Evolutionary conservation across 92 coral and sea anemone genomes (phyloP).

Genomic region (Blastomussa wellsi): DNA sequence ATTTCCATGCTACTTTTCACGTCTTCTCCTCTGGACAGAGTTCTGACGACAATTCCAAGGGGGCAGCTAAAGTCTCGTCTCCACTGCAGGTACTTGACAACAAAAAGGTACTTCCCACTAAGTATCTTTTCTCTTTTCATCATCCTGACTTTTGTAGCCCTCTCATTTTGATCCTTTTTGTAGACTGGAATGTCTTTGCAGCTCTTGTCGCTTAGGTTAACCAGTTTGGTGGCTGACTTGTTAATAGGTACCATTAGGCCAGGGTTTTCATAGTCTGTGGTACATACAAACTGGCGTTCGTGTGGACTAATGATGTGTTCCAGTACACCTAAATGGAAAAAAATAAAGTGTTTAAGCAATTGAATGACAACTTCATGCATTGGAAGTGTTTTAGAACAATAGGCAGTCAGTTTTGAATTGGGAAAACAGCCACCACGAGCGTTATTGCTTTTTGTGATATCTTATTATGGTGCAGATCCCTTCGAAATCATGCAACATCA

Average conservation of each 20-base stretch:
- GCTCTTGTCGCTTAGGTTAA: slow-evolving; percentile 65
- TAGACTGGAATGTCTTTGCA: slow-evolving; percentile 70
- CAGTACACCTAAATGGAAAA: slow-evolving; percentile 64
- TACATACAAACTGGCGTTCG: slow-evolving; percentile 92
- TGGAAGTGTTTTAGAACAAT: no score
- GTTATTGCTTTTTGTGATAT: background rate
- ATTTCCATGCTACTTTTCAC: slow-evolving; percentile 51
- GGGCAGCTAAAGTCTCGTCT: slow-evolving; percentile 58
- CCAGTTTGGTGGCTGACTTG: slow-evolving; percentile 72
- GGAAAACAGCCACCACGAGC: background rate
- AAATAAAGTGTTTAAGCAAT: background rate
- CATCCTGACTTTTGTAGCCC: slow-evolving; percentile 38
- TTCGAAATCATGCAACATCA: no score
- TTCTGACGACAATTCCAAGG: slow-evolving; percentile 70
- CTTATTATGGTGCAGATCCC: background rate
- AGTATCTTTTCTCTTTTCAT: slow-evolving; percentile 51
- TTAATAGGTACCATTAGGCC: slow-evolving; percentile 82
- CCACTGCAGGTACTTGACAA: slow-evolving; percentile 85
- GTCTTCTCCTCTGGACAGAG: slow-evolving; percentile 63
- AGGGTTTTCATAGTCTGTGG: slow-evolving; percentile 57
- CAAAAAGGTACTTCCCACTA: slow-evolving; percentile 67
- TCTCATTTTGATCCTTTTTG: slow-evolving; percentile 32
- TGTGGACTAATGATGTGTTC: slow-evolving; percentile 75
- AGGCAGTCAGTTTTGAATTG: background rate
- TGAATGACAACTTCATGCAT: background rate